Evolutionary conservation across 2,888 invertebrate genomes (phyloP).

Genomic region (Cephus runcator): DNA sequence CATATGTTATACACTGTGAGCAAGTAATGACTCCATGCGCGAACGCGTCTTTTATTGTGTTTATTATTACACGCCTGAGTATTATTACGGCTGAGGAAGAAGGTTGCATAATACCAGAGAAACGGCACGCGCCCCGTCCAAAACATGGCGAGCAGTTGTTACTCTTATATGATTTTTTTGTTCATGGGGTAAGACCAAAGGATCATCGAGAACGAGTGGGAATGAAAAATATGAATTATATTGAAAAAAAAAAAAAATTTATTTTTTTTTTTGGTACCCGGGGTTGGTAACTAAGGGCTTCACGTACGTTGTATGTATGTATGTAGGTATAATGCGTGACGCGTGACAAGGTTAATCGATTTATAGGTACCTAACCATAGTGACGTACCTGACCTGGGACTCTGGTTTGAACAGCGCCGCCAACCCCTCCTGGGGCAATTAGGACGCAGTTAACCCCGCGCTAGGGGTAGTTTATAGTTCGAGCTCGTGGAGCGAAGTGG

Average conservation of each 20-base stretch:
- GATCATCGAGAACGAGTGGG: no score
- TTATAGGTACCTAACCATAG: no score
- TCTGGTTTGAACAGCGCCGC: not conserved
- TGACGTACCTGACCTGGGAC: not conserved
- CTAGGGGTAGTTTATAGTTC: not conserved
- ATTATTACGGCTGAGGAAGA: not conserved
- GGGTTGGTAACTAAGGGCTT: no score
- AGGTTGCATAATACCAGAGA: constrained; percentile 14
- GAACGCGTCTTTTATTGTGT: not conserved
- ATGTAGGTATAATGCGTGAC: no score
- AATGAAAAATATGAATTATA: no score
- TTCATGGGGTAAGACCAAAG: no score
- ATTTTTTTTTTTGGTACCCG: rapidly evolving
- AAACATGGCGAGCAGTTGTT: constrained; percentile 52
- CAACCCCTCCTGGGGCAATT: not conserved
- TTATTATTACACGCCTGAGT: not conserved
- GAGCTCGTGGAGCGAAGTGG: no score
- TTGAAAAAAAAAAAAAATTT: no score
- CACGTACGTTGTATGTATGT: no score
- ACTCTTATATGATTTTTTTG: no score
- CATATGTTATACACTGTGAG: no score
- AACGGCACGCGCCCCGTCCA: constrained; percentile 54
- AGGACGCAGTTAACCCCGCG: constrained; percentile 1
- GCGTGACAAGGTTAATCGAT: no score
- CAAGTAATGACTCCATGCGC: not conserved